A percentile compares a stretch with the other conserved stretches of the same genome.
Evolutionary conservation across 2,113 vertebrate species (phyloP).

Genomic region (Campylomormyrus numenius): DNA sequence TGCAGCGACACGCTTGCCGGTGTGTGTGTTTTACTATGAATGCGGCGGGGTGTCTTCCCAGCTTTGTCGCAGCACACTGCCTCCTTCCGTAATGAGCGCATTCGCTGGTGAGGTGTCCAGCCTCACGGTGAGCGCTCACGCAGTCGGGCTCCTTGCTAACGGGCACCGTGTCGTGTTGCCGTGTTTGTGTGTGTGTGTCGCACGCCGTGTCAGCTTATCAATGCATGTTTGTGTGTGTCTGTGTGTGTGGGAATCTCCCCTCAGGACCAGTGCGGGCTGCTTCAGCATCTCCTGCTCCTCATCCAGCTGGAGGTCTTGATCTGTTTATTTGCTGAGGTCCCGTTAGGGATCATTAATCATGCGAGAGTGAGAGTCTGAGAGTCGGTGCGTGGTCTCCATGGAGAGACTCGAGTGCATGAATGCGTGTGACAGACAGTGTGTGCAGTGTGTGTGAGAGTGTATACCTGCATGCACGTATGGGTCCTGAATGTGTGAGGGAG

Average conservation of each 20-base stretch:
- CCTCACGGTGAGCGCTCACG: background rate
- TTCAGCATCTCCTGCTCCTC: background rate
- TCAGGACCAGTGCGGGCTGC: background rate
- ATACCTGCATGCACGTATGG: background rate
- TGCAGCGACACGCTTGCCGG: background rate
- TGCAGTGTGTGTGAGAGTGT: background rate
- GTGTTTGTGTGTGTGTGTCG: background rate
- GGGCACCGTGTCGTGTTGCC: background rate
- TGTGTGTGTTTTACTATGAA: slow-evolving; percentile 1
- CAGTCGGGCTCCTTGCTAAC: background rate
- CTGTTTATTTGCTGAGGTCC: background rate
- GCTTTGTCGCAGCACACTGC: background rate
- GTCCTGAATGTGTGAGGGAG: background rate
- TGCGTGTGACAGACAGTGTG: background rate
- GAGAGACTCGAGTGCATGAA: background rate
- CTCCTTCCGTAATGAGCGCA: background rate
- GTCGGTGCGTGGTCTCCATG: background rate
- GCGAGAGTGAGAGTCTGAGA: background rate
- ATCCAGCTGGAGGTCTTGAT: background rate
- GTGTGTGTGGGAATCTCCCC: background rate
- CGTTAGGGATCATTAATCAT: background rate
- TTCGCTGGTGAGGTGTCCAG: background rate
- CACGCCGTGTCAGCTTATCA: background rate
- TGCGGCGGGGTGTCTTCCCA: background rate
- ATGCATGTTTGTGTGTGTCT: background rate